Evolutionary conservation across 2,113 vertebrate genomes (phyloP), one percentile per base, ranked within the genome.

Genomic region (Cisticola juncidis): DNA sequence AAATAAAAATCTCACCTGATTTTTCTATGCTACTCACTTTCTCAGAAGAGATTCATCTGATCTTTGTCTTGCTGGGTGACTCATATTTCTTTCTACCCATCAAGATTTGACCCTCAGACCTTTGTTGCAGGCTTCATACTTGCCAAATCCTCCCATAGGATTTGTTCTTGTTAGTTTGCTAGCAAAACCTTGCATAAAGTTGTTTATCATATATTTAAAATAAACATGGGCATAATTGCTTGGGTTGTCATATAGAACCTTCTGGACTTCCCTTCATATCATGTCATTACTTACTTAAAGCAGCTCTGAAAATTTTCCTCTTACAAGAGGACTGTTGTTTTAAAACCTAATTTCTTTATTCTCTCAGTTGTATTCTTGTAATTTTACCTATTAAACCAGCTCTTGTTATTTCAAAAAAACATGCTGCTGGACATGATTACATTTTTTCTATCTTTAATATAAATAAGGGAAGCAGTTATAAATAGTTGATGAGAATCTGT

Each of bases 391-490:
- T 36, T 80, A 78, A 88, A 40, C 6, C 42, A 76, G 8, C 54
- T 86, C 31, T 38, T 89, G 1, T 22, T 82, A 45, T 89, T 87
- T n/a, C 58, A 90, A 91, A 77, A 8, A 86, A 87, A 93, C 47
- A 35, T 77, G 15, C 23, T 93, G 35, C 62, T 83, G 74, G 74
- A 88, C 66, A 77, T 47, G 48, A n/a, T 76, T 68, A 40, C 12
- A 33, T 74, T 90, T 91, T 91, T 78, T 84, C 38, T 88, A 38
- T 95, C 73, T 95, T 89, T 76, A 96, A 92, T 83, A 86, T 88
- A 97, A 94, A 78, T 92, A 94, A 96, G 71, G 64, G 44, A 90
- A 96, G 14, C 23, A 53, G 58, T 92, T 94, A 96, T 92, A 96
- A 96, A 97, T 96, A 95, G 85, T 45, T 74, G 68, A 93, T 86